Evolutionary conservation across 2,888 invertebrate species (phyloP).

Genomic region (Aricia artaxerxes): DNA sequence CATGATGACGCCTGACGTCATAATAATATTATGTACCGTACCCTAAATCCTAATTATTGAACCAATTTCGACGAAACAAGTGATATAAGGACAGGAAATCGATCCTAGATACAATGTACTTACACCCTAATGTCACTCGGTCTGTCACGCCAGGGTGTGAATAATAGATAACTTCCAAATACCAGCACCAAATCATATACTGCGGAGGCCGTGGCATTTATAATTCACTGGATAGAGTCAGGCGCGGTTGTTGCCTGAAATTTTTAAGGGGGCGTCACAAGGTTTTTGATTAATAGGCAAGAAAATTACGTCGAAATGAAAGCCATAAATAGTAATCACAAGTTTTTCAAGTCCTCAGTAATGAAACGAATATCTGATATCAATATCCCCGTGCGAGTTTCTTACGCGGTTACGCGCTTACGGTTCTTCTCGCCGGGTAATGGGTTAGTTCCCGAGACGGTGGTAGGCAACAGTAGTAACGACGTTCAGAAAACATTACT

Average conservation of each 20-base stretch:
- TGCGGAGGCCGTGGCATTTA: background rate
- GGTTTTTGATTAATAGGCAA: too few relatives aligned
- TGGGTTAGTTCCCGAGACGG: too few relatives aligned
- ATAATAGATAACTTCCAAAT: conserved; percentile 10
- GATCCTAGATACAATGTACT: background rate
- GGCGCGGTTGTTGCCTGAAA: background rate
- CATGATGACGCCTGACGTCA: background rate
- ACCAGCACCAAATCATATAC: background rate
- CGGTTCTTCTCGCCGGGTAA: too few relatives aligned
- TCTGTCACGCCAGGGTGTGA: background rate
- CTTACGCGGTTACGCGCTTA: too few relatives aligned
- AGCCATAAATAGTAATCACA: too few relatives aligned
- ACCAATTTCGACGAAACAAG: background rate
- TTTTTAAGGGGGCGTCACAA: background rate
- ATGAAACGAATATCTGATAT: too few relatives aligned
- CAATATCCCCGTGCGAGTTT: too few relatives aligned
- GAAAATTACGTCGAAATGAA: too few relatives aligned
- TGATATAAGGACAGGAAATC: background rate
- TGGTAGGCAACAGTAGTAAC: too few relatives aligned
- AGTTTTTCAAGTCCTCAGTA: too few relatives aligned
- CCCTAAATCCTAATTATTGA: background rate
- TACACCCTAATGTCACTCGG: background rate
- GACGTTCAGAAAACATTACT: too few relatives aligned
- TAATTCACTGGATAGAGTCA: background rate
- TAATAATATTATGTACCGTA: background rate